phyloP scores from a whole-genome alignment of 2,797 vertebrate genomes.

The Trematomus bernacchii region DNA sequence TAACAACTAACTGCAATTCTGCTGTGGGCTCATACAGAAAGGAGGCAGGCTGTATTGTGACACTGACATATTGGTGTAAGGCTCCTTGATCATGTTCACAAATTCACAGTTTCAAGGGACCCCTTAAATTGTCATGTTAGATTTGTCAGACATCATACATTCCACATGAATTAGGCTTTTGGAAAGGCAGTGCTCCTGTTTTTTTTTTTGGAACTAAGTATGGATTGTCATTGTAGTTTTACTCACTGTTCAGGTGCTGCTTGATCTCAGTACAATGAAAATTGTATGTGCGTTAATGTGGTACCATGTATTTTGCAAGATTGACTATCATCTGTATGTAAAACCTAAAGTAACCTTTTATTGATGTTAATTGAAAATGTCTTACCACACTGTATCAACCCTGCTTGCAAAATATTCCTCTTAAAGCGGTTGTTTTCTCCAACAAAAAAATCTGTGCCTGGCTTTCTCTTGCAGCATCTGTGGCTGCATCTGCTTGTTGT shows the following conservation, averaged over 20 bases:
- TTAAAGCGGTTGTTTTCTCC: constrained; percentile 83
- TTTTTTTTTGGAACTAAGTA: constrained; percentile 69
- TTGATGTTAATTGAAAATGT: constrained; percentile 86
- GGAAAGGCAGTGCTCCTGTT: constrained; percentile 72
- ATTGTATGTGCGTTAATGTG: constrained; percentile 83
- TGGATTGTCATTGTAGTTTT: constrained; percentile 82
- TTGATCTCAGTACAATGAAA: constrained; percentile 83
- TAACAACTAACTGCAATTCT: constrained; percentile 88
- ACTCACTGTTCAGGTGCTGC: constrained; percentile 84
- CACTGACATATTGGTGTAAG: constrained; percentile 88
- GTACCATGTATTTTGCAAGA: constrained; percentile 84
- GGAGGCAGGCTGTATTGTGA: constrained; percentile 93
- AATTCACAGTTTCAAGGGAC: constrained; percentile 77
- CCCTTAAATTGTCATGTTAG: constrained; percentile 78
- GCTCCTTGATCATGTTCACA: constrained; percentile 80
- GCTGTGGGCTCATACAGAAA: constrained; percentile 96
- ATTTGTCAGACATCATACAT: constrained; percentile 74
- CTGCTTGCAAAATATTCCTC: constrained; percentile 84
- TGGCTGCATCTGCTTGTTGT: constrained; percentile 64
- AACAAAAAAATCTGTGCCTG: constrained; percentile 79
- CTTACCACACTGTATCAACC: constrained; percentile 83
- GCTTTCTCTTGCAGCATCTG: constrained; percentile 77
- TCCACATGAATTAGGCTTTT: constrained; percentile 78
- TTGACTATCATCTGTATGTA: constrained; percentile 86
- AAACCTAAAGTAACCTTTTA: constrained; percentile 84